These are phyloP conservation scores for Symphodus melops DNA, from an alignment of 2,113 vertebrate species.

Conservation along the genomic window DNA sequence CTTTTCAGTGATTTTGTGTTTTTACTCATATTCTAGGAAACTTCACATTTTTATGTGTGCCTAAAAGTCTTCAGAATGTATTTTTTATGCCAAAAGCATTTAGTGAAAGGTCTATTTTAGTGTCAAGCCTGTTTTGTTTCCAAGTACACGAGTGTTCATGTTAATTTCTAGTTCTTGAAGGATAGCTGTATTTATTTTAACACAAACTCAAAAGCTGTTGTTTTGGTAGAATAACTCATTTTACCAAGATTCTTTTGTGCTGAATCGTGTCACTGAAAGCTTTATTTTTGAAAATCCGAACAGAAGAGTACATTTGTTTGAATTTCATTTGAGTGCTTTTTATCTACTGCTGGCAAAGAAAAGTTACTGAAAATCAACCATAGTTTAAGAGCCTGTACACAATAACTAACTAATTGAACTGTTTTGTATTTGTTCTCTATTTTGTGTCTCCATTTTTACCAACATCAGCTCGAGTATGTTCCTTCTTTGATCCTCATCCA, in stretches of 20 bases:
- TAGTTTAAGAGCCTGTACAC: too few species aligned
- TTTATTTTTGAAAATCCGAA: too few species aligned
- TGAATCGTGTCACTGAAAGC: too few species aligned
- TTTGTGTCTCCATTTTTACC: not conserved
- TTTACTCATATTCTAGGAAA: not conserved
- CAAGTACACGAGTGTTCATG: not conserved
- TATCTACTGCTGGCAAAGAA: too few species aligned
- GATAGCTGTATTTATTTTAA: not conserved
- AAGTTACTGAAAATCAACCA: too few species aligned
- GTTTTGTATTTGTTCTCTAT: too few species aligned
- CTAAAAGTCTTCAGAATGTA: not conserved
- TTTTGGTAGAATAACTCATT: not conserved
- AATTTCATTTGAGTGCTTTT: too few species aligned
- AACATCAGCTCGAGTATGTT: not conserved
- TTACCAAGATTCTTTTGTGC: not conserved
- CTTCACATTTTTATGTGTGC: not conserved
- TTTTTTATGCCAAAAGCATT: conserved; percentile 6
- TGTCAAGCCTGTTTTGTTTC: not conserved
- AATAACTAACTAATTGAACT: too few species aligned
- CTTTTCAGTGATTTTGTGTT: conserved; percentile 20
- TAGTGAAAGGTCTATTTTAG: not conserved
- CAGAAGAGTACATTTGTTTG: too few species aligned
- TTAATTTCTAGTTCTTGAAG: not conserved
- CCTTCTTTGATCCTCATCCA: not conserved
- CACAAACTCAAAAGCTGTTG: too few species aligned